These are phyloP conservation scores for Heliconius nattereri DNA, from an alignment of 1,140 invertebrate species.

Conservation along the genomic window DNA sequence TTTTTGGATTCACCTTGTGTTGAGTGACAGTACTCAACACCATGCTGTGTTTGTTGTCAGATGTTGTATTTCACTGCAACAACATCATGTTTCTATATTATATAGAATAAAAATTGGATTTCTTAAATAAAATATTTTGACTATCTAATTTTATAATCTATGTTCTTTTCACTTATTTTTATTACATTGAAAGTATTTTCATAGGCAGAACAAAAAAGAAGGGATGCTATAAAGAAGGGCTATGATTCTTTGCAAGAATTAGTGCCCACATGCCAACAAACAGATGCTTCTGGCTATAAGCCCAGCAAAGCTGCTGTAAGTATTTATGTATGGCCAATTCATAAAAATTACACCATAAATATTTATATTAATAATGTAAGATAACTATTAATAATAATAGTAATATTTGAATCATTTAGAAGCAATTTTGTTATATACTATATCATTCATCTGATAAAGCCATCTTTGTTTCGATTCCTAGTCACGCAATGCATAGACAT, in stretches of 20 bases:
- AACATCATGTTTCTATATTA: too few species aligned
- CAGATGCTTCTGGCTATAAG: conserved; percentile 94
- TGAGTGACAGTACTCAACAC: too few species aligned
- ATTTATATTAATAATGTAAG: background rate
- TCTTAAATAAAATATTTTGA: too few species aligned
- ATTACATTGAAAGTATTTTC: background rate
- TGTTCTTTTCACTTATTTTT: background rate
- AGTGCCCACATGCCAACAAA: conserved; percentile 95
- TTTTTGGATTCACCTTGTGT: too few species aligned
- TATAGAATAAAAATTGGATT: too few species aligned
- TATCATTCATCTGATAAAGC: too few species aligned
- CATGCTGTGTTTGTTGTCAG: too few species aligned
- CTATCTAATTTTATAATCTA: too few species aligned
- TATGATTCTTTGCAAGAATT: conserved; percentile 95
- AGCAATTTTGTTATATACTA: too few species aligned
- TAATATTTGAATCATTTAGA: background rate
- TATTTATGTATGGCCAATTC: conserved; percentile 25
- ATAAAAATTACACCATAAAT: background rate
- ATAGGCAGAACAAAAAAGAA: conserved; percentile 95
- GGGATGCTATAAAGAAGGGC: conserved; percentile 98
- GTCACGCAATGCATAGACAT: too few species aligned
- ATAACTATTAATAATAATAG: background rate
- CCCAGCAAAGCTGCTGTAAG: conserved; percentile 95
- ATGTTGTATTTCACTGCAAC: too few species aligned
- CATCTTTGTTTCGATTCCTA: too few species aligned